These are phyloP conservation scores for Syrrhaptes paradoxus DNA, from an alignment of 2,113 vertebrate species.

Conservation along the genomic window DNA sequence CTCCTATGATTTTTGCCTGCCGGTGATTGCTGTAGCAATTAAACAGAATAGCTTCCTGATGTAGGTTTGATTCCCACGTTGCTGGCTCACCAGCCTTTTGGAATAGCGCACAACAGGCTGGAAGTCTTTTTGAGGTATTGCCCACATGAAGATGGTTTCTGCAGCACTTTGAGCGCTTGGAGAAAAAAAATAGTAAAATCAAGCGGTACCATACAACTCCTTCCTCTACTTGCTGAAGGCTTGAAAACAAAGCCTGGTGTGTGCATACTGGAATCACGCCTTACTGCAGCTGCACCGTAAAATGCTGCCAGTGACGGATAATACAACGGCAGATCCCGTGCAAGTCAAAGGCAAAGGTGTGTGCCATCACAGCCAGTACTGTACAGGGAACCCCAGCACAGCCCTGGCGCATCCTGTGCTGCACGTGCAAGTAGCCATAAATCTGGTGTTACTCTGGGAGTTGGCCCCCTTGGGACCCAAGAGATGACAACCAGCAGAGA, in stretches of 20 bases:
- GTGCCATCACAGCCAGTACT: not conserved
- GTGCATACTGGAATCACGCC: not conserved
- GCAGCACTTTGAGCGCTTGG: not conserved
- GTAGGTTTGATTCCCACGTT: not conserved
- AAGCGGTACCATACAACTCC: not conserved
- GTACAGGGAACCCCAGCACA: not conserved
- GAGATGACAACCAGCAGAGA: not conserved
- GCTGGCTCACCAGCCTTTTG: not conserved
- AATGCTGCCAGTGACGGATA: not conserved
- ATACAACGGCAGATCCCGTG: not conserved
- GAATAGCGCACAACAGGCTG: not conserved
- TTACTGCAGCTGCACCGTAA: not conserved
- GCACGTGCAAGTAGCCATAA: accelerated
- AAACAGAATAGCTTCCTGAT: not conserved
- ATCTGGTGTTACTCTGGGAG: not conserved
- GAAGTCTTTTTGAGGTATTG: not conserved
- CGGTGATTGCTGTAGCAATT: not conserved
- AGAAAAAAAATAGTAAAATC: not conserved
- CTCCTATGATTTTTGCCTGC: not conserved
- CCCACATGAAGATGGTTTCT: not conserved
- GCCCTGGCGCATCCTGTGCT: not conserved
- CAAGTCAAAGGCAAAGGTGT: not conserved
- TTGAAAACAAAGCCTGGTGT: not conserved
- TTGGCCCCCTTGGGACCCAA: not conserved
- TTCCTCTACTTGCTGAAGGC: not conserved